Base-by-base conservation (phyloP, 2,888 invertebrate species). In the Timema podura region DNA sequence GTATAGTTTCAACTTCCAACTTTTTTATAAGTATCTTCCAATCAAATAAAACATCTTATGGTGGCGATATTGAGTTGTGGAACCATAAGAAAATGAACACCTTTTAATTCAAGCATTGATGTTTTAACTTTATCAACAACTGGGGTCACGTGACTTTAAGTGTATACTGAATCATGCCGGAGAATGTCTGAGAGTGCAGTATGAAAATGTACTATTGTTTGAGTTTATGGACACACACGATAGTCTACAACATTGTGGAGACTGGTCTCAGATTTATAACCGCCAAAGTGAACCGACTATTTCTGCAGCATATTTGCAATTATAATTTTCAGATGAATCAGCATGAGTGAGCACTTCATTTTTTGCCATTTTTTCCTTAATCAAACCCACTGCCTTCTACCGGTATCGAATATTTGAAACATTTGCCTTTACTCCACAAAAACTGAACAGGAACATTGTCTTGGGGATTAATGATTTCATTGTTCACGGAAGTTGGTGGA, bases 221-320 rank as follows among this genome's bases (percentile, higher is more conserved):
- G 11, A 44, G 45, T 30, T 44, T 45, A 45, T n/a, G n/a, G n/a
- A n/a, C n/a, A n/a, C n/a, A n/a, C n/a, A n/a, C n/a, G n/a, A n/a
- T n/a, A n/a, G n/a, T n/a, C n/a, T n/a, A n/a, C n/a, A n/a, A 8
- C 30, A 30, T 30, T 61, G 61, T 61, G 61, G 45, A 61, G 61
- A 13, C 30, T 61, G 10, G 45, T 10, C 13, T 61, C 6, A 16
- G 61, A 45, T 61, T 61, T 61, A 45, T 30, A 61, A 45, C 61
- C 61, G 45, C 61, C 61, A 61, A 61, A 61, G 45, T 61, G n/a
- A 44, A 45, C 61, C 30, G 15, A 61, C 61, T 61, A 61, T 61
- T 61, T 61, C 61, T 61, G 16, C 61, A 5, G 61, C 61, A 61
- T 61, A 61, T 61, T 61, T 61, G 61, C 2, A 61, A 13, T 61